phyloP scores from a whole-genome alignment of 2,888 invertebrate genomes.

The Eristalis pertinax region DNA sequence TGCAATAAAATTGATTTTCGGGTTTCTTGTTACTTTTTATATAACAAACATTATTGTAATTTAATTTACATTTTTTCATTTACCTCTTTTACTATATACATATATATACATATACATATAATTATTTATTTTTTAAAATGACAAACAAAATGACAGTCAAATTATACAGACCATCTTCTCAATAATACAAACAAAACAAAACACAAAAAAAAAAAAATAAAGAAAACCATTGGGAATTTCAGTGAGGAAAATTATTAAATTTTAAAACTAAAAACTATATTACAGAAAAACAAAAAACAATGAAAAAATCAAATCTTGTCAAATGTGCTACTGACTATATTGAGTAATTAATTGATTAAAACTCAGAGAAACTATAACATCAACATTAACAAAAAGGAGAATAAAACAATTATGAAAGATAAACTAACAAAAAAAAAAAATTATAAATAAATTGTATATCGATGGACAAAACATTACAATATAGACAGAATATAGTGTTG shows the following conservation, averaged over 20 bases:
- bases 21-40: constrained; percentile 48
- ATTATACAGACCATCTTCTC: constrained; percentile 39
- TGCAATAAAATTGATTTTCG: constrained; percentile 26
- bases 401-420: constrained; percentile 6
- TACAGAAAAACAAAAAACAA: not conserved
- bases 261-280: constrained; percentile 31
- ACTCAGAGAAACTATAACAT: constrained; percentile 31
- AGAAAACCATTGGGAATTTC: constrained; percentile 32
- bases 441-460: constrained; percentile 66
- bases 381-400: constrained; percentile 40
- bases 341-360: constrained; percentile 60
- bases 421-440: constrained; percentile 41
- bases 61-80: not conserved
- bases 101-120: not conserved
- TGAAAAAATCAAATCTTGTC: constrained; percentile 29
- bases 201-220: not conserved
- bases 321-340: constrained; percentile 48
- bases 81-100: constrained; percentile 1
- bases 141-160: constrained; percentile 33
- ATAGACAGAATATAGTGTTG: constrained; percentile 69
- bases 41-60: constrained; percentile 7
- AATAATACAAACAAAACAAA: constrained; percentile 16
- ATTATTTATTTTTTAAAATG: constrained; percentile 6
- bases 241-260: constrained; percentile 43
- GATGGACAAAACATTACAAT: constrained; percentile 64